Evolutionary conservation across 2,797 vertebrate species (phyloP), one percentile per base, ranked within the genome.

Genomic region (Chloroceryle inda): DNA sequence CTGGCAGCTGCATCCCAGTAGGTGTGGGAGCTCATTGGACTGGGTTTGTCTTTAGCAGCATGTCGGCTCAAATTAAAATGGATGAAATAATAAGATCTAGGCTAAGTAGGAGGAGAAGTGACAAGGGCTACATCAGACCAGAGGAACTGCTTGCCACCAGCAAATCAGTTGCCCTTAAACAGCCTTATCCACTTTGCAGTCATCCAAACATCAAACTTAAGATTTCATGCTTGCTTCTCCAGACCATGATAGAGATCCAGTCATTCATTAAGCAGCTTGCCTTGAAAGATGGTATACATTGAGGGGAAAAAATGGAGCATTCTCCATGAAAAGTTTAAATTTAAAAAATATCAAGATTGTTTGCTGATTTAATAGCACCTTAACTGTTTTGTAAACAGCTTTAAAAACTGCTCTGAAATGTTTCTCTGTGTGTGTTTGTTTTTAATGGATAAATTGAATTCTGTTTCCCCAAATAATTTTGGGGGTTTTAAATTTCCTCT

Each of bases 401-500:
- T 64, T 31, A 24, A 45, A 83, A 88, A 33, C 79, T 52, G 18
- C 14, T 50, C 33, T 40, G 11, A 18, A 23, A 10, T 21, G 9
- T 5, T 26, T 68, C 5, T 26, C 10, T 15, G 7, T 16, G 8
- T 1, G 23, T 6, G 62, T 24, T 37, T 59, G 40, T 50, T 47
- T 40, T 29, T 11, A 17, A 56, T 49, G 24, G 10, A 3, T 27
- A 78, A 75, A 62, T 53, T 64, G 29, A 84, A 61, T 85, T 94
- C 33, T 78, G 45, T 35, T 68, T 87, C 68, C 42, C 3, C 7
- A 81, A 86, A 75, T 68, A 75, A 81, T 68, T 53, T 75, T 53
- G 53, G 14, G 8, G 29, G 10, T 62, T 92, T 89, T 26, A 72
- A 77, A 64, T 88, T 75, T 92, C 69, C 71, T 91, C 75, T 79